Evolutionary conservation across 2,797 vertebrate species (phyloP), one percentile per base, ranked within the genome.

Genomic region (Poecilia gillii): DNA sequence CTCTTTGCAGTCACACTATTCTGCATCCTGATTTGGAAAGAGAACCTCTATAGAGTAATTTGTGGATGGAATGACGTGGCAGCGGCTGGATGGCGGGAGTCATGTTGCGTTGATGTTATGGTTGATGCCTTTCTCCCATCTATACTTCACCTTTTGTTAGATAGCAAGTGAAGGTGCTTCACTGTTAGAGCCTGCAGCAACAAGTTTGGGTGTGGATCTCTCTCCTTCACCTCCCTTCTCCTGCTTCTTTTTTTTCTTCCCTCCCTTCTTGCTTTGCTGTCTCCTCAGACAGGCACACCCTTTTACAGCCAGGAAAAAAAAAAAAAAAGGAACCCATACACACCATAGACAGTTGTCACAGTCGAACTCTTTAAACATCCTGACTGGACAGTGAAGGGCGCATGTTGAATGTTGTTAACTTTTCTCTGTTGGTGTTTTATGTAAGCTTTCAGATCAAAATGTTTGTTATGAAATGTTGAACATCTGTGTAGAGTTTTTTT

Each of bases 141-240:
- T 73, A 49, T 70, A 20, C 31, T 79, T n/a, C 1, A 5, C 31
- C 28, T 3, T 84, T 79, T 77, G 12, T n/a, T 47, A 16, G 46
- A 55, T 73, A 84, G 87, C 86, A 86, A 62, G 78, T 88, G 72
- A 87, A 87, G 82, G 33, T 85, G 81, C 81, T 85, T 88, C 80
- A 74, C 79, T 81, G 3, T 76, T 72, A 75, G 43, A 84, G 84
- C 81, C 43, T 78, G 80, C 83, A 90, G 88, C 79, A 79, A 88
- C 85, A 85, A 77, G 76, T 80, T 91, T 92, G 94, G 93, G 94
- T 94, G 94, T 95, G 93, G 93, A 94, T 92, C 85, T 79, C 73
- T 87, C 86, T 84, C 76, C 78, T 86, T 86, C 79, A 82, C 82
- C 75, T 85, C 85, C 85, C 87, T 91, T 87, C 83, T 39, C 90